These are phyloP conservation scores for Parazoanthus swiftii DNA, from an alignment of 92 coral and sea anemone species.

Conservation along the genomic window DNA sequence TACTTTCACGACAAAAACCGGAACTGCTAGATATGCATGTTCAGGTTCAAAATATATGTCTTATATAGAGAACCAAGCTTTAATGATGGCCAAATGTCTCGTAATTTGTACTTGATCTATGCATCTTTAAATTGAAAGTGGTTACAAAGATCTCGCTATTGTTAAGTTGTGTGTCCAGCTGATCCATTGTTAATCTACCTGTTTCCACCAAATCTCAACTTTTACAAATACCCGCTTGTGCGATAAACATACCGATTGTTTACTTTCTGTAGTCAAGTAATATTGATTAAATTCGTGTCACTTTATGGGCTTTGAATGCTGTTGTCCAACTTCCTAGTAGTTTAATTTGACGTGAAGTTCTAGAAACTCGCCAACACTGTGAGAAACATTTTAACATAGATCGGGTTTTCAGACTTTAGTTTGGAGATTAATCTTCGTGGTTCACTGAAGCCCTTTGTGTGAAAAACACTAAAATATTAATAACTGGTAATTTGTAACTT, in stretches of 20 bases:
- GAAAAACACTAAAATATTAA: slow-evolving; percentile 9
- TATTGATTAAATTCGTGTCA: neutral
- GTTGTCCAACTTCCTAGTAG: neutral
- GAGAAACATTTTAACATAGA: neutral
- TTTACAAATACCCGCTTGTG: neutral
- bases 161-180: neutral
- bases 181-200: neutral
- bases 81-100: neutral
- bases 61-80: neutral
- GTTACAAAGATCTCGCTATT: neutral
- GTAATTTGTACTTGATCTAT: no score
- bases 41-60: no score
- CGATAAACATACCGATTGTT: slow-evolving; percentile 36
- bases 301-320: neutral
- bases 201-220: neutral
- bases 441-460: neutral
- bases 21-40: neutral
- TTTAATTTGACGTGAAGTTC: neutral
- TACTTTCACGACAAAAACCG: no score
- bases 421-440: neutral
- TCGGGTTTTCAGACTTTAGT: neutral
- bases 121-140: no score
- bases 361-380: neutral
- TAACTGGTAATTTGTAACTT: neutral
- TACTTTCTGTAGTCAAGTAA: neutral